phyloP scores from a whole-genome alignment of 2,113 vertebrate species.

The Puma concolor region DNA sequence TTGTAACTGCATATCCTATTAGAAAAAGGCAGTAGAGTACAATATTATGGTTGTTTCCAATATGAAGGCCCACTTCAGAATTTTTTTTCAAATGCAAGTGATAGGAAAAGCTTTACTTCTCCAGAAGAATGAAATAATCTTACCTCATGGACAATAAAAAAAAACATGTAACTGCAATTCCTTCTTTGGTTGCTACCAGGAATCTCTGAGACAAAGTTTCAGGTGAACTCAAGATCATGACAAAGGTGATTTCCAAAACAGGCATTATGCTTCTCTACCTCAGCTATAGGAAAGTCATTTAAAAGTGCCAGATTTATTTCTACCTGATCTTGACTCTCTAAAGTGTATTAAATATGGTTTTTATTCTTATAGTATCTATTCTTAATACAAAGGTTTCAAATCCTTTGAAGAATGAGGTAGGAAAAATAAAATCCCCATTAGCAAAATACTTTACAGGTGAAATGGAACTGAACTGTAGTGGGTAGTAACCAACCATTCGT shows the following conservation, averaged over 20 bases:
- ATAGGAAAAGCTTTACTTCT: constrained; percentile 45
- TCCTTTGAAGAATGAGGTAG: constrained; percentile 18
- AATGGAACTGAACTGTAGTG: not conserved
- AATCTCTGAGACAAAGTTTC: not conserved
- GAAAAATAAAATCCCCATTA: not conserved
- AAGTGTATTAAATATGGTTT: not conserved
- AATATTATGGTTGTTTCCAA: not conserved
- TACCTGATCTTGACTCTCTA: not conserved
- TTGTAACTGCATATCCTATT: not conserved
- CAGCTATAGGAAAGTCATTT: constrained; percentile 1
- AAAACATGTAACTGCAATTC: not conserved
- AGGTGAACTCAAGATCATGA: not conserved
- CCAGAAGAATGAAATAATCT: not conserved
- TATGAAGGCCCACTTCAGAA: constrained; percentile 18
- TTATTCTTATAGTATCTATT: not conserved
- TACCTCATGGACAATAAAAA: not conserved
- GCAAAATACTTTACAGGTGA: not conserved
- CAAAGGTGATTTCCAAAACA: constrained; percentile 16
- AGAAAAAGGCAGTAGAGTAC: not conserved
- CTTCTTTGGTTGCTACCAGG: not conserved
- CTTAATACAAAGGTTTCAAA: constrained; percentile 34
- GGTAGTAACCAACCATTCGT: not conserved
- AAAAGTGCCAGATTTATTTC: not conserved
- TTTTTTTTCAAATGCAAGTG: not conserved
- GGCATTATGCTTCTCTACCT: not conserved